Evolutionary conservation across 2,888 invertebrate species (phyloP), one percentile per base, ranked within the genome.

Genomic region (Isoperla grammatica): DNA sequence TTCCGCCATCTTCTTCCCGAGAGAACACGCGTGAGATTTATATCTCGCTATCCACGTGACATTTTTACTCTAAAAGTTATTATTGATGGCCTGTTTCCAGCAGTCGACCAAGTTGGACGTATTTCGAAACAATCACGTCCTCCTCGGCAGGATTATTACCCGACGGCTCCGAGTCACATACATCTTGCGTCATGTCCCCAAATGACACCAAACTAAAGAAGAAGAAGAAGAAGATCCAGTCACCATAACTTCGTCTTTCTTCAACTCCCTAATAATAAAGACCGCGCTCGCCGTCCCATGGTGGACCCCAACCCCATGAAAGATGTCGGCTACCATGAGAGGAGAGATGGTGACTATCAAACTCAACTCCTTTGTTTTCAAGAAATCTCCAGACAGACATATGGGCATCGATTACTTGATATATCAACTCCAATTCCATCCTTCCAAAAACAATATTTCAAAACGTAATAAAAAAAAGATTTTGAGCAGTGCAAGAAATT

Each of bases 41-140:
- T 63, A 59, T 58, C 61, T 43, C 22, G 23, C 49, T 48, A 59
- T 54, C 61, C 63, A 63, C 63, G 63, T 55, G 63, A 63, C 63
- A 61, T 59, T 63, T 63, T 63, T 61, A 63, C 63, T 59, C 61
- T 56, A 57, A 63, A 63, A 63, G 61, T 61, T 61, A 59, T 63
- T 63, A 63, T 63, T 63, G 63, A 63, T 61, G 63, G 61, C 46
- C 56, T 50, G 43, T 42, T 50, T 43, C 49, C 55, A 13, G 46
- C 35, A 29, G 11, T 35, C 29, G 56, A 29, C 19, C 20, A 39
- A 50, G 56, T 29, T 29, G 29, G 29, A 29, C 29, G 29, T 29
- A 29, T 29, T 56, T 59, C 45, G 62, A 62, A 58, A 61, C 60
- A 62, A 62, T 62, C 62, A 62, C 62, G 62, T 62, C 57, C 35